These are phyloP conservation scores for Rhynchonema sp. DNA, from an alignment of 2,888 invertebrate species.

Conservation along the genomic window DNA sequence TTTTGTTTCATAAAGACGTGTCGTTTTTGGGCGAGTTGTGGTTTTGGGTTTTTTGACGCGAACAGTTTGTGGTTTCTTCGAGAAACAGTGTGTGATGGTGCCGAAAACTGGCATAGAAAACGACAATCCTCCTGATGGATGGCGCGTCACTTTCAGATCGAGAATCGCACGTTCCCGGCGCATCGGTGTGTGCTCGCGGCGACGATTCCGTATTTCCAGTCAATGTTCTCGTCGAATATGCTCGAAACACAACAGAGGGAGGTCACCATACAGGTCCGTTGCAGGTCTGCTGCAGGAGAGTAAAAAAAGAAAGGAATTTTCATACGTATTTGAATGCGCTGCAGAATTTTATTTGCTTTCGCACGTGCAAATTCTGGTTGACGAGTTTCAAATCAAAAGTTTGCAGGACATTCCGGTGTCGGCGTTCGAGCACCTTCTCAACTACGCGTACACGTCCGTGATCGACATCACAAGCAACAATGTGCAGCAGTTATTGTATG, in stretches of 20 bases:
- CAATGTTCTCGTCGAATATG: slow-evolving; percentile 34
- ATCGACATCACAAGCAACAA: slow-evolving; percentile 30
- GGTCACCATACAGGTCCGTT: slow-evolving; percentile 8
- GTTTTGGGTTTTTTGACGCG: no score
- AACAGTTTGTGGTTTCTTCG: no score
- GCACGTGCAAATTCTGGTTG: no score
- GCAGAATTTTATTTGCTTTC: no score
- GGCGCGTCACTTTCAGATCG: slow-evolving; percentile 4
- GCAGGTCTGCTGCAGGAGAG: not conserved
- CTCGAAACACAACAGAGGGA: slow-evolving; percentile 11
- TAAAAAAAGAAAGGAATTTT: no score
- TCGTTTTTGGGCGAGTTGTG: no score
- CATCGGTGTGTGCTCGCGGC: slow-evolving; percentile 34
- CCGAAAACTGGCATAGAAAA: not conserved
- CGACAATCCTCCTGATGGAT: not conserved
- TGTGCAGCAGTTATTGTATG: slow-evolving; percentile 34
- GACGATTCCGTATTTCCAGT: slow-evolving; percentile 32
- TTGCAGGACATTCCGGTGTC: slow-evolving; percentile 29
- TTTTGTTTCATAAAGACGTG: no score
- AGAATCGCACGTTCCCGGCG: slow-evolving; percentile 11
- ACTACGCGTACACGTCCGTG: slow-evolving; percentile 34
- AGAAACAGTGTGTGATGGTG: not conserved
- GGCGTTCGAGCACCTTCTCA: slow-evolving; percentile 28
- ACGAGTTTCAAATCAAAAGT: no score
- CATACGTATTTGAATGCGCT: no score